Base-by-base conservation (phyloP, 2,888 invertebrate species). In the Nysson spinosus region DNA sequence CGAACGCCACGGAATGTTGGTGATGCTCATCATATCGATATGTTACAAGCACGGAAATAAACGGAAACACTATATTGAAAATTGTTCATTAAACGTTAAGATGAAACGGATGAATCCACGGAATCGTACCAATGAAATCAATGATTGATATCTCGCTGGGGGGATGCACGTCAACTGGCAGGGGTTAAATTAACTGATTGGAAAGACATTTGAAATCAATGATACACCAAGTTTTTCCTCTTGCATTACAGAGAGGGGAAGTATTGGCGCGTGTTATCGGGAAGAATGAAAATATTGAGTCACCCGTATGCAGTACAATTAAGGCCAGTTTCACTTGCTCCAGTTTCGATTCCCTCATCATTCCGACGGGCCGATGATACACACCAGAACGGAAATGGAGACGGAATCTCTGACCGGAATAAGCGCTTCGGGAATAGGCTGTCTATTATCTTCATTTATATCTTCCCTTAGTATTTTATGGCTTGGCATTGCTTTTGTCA, bases 341-440 rank as follows among this genome's bases (percentile, higher is more conserved):
- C 17, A 37, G 34, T 50, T 64, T 32, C 20, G 11, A n/a, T 11
- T 7, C 7, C 16, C n/a, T 14, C 40, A 22, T 7, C 12, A 24
- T 39, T 28, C 12, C 14, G 17, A 34, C n/a, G 22, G 9, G 4
- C 7, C 20, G 11, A 4, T 37, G 39, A 30, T 32, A 47, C 37
- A 35, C 20, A 49, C 28, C 40, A 42, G 22, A 47, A 32, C 20
- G 19, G 19, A 39, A 54, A 54, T 32, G 19, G 44, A 35, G 50
- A 47, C 52, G 26, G 47, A 46, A 47, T 17, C 26, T 34, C 44
- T 49, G 55, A 56, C 52, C 56, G 60, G 56, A 69, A 65, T 61
- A 65, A 61, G 52, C 43, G 56, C 42, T 42, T 44, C 20, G 65
- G 51, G 35, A 60, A 43, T 64, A 44, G 49, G 65, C 68, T 69